Evolutionary conservation across 2,888 invertebrate genomes (phyloP).

Genomic region (Actias luna): DNA sequence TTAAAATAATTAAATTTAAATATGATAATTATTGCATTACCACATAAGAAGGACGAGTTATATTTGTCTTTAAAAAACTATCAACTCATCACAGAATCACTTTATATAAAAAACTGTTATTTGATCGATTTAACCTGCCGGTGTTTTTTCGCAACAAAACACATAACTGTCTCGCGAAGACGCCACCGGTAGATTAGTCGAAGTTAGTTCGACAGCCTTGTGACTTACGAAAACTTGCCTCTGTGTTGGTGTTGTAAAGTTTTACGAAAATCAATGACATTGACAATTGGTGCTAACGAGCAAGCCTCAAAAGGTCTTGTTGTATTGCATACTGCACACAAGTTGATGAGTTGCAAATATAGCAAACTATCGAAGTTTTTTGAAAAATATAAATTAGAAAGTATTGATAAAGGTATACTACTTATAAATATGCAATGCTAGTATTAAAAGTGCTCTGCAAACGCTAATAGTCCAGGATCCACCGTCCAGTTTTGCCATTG

Average conservation of each 20-base stretch:
- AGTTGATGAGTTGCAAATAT: slow-evolving; percentile 3
- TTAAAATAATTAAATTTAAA: not conserved
- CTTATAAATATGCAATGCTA: no score
- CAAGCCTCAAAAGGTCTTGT: slow-evolving; percentile 24
- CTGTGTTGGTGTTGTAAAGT: slow-evolving; percentile 27
- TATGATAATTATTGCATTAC: not conserved
- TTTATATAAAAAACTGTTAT: slow-evolving; percentile 39
- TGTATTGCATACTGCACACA: slow-evolving; percentile 7
- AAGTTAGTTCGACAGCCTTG: slow-evolving; percentile 24
- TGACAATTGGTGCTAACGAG: slow-evolving; percentile 41
- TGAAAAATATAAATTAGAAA: not conserved
- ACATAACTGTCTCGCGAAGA: slow-evolving; percentile 47
- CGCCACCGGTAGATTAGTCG: slow-evolving; percentile 32
- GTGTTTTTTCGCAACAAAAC: slow-evolving; percentile 38
- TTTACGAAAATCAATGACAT: slow-evolving; percentile 34
- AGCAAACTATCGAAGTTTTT: not conserved
- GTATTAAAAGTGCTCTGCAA: no score
- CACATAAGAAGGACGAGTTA: not conserved
- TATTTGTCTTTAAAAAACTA: slow-evolving; percentile 12
- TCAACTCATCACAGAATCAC: slow-evolving; percentile 38
- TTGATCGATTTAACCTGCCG: slow-evolving; percentile 32
- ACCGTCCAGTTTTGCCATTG: no score
- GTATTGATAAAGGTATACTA: not conserved
- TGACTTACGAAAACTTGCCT: slow-evolving; percentile 16
- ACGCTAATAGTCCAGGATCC: no score